Evolutionary conservation across 2,113 vertebrate species (phyloP).

Genomic region (Platanista minor): DNA sequence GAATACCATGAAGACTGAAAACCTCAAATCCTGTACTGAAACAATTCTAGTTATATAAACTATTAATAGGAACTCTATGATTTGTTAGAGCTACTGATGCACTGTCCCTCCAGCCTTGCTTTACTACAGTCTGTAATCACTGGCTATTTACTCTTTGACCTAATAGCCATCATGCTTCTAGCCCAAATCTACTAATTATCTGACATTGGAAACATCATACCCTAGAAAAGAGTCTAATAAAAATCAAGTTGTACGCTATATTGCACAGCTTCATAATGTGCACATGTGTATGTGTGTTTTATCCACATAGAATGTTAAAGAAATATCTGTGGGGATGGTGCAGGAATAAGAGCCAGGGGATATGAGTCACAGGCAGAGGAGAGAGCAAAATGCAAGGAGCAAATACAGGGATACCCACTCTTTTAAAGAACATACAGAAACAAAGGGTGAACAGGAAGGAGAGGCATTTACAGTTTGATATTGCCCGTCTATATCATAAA

Average conservation of each 20-base stretch:
- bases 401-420: not conserved
- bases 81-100: not conserved
- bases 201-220: not conserved
- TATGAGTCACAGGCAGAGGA: not conserved
- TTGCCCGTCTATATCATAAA: not conserved
- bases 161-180: not conserved
- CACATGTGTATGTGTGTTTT: not conserved
- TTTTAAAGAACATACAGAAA: not conserved
- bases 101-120: not conserved
- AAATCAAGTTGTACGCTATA: not conserved
- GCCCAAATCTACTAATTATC: not conserved
- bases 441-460: not conserved
- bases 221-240: slow-evolving; percentile 3
- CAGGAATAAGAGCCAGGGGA: not conserved
- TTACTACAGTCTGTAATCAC: not conserved
- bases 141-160: not conserved
- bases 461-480: not conserved
- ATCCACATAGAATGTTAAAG: not conserved
- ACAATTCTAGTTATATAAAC: not conserved
- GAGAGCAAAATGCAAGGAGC: slow-evolving; percentile 16
- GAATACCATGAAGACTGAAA: not conserved
- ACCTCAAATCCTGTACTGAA: not conserved
- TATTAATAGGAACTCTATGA: not conserved
- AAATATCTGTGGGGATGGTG: not conserved
- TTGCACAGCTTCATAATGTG: not conserved